Base-by-base conservation (phyloP, 1,140 invertebrate species). In the Aleiodes sp. region DNA sequence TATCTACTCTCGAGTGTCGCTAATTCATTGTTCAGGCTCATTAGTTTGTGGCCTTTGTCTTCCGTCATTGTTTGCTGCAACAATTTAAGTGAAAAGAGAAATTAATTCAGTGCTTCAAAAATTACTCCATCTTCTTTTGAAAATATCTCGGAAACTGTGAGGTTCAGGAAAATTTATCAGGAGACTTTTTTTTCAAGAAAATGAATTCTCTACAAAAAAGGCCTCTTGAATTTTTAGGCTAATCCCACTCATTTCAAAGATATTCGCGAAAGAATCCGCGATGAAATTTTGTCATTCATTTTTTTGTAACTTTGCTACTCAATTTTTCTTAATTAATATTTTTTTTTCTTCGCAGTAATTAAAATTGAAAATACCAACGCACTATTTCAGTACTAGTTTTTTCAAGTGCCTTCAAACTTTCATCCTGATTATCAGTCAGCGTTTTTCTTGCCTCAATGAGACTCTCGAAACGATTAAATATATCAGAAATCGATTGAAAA, bases 381-480 rank as follows among this genome's bases (percentile, higher is more conserved):
- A 83, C 81, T 77, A 84, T 80, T 71, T 82, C 73, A 19, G 68
- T 31, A 24, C 75, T 75, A n/a, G 73, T 77, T 0, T 67, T 57
- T 43, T 84, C 83, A 3, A 87, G 57, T 2, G 69, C 60, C 24
- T 76, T 69, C 7, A 86, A 70, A 70, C 78, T 80, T 19, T 75
- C 68, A 26, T 81, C 75, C 21, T 86, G 78, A 59, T 74, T 76
- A n/a, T 76, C 75, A 1, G 77, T 72, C 4, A 87, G 69, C 6
- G 75, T 63, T 56, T 63, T 70, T 66, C 79, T 79, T 0, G 81
- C 79, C 33, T 82, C 83, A 2, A 77, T 63, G 28, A 90, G 78
- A 10, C 87, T 87, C 77, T 90, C 88, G 64, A 88, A 90, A 61
- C 88, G 83, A 75, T 89, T 89, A 21, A 90, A 84, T 14, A 90